Conservation (phyloP, 2,888 invertebrate species). For the Tenodera sinensis region DNA sequence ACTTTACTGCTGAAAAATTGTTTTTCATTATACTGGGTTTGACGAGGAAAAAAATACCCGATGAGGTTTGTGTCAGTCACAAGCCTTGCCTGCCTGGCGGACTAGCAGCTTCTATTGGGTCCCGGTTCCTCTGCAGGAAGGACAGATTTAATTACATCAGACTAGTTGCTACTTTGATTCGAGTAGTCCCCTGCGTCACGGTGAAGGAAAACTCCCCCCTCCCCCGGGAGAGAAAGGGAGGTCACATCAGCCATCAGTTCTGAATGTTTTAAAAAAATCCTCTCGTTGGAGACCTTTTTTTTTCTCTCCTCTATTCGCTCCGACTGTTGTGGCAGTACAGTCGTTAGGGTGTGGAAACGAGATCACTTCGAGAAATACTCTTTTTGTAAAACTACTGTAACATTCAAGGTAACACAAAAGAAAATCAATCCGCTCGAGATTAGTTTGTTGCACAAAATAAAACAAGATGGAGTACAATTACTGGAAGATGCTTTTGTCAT, state of each 20-base stretch:
- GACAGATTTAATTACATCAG: constrained; percentile 18
- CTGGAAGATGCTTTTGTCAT: too few species aligned
- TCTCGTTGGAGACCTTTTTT: too few species aligned
- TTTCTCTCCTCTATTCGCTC: too few species aligned
- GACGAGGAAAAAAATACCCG: background rate
- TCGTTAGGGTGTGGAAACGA: too few species aligned
- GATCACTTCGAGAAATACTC: too few species aligned
- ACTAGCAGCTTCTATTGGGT: too few species aligned
- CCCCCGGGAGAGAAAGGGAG: background rate
- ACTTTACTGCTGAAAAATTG: constrained; percentile 43
- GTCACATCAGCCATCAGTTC: constrained; percentile 19
- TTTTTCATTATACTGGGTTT: constrained; percentile 43
- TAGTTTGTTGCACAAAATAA: too few species aligned
- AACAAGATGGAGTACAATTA: too few species aligned
- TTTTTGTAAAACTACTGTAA: too few species aligned
- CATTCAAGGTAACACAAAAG: too few species aligned
- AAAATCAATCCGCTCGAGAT: too few species aligned
- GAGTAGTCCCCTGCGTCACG: background rate
- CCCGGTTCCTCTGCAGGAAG: background rate
- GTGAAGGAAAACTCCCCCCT: constrained; percentile 3
- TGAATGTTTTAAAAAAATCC: constrained; percentile 4
- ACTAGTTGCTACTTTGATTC: constrained; percentile 17
- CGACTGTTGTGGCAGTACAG: too few species aligned
- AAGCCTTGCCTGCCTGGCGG: background rate
- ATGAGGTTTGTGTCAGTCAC: constrained; percentile 3